These are phyloP conservation scores for Sander lucioperca DNA, from an alignment of 2,113 vertebrate species.

Conservation along the genomic window DNA sequence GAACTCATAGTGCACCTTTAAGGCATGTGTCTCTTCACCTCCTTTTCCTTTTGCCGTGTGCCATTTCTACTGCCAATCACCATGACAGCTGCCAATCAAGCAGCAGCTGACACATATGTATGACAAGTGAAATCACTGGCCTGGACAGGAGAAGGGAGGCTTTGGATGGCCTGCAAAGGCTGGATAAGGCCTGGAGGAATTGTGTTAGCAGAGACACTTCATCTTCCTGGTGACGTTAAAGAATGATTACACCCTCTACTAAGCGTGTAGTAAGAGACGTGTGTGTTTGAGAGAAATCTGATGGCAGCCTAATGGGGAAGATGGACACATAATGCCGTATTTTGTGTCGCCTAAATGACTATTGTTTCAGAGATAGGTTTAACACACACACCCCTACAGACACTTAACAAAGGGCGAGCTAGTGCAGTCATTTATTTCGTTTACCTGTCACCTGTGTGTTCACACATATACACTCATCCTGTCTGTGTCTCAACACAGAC, in stretches of 20 bases:
- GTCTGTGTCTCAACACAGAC: neutral
- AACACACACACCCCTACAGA: conserved; percentile 15
- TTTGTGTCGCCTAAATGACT: neutral
- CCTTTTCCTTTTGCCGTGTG: neutral
- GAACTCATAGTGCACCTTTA: no score
- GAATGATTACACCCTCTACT: conserved; percentile 1
- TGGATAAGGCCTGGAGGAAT: neutral
- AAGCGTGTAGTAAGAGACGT: neutral
- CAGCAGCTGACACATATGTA: conserved; percentile 11
- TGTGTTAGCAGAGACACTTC: neutral
- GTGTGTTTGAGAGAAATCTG: conserved; percentile 23
- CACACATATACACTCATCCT: conserved; percentile 1
- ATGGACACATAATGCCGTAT: neutral
- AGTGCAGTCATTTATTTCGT: conserved; percentile 51
- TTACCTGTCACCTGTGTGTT: conserved; percentile 32
- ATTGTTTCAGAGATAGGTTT: conserved; percentile 32
- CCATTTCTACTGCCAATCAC: conserved; percentile 31
- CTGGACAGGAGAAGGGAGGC: neutral
- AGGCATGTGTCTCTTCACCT: neutral
- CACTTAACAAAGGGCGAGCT: conserved; percentile 13
- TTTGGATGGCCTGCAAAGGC: neutral
- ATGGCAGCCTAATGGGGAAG: conserved; percentile 5
- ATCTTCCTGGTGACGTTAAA: conserved; percentile 16
- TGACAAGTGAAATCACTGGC: conserved; percentile 24
- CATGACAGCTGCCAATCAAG: conserved; percentile 18